Evolutionary conservation across 2,888 invertebrate genomes (phyloP).

Genomic region (Zygothrica quintamaculata): DNA sequence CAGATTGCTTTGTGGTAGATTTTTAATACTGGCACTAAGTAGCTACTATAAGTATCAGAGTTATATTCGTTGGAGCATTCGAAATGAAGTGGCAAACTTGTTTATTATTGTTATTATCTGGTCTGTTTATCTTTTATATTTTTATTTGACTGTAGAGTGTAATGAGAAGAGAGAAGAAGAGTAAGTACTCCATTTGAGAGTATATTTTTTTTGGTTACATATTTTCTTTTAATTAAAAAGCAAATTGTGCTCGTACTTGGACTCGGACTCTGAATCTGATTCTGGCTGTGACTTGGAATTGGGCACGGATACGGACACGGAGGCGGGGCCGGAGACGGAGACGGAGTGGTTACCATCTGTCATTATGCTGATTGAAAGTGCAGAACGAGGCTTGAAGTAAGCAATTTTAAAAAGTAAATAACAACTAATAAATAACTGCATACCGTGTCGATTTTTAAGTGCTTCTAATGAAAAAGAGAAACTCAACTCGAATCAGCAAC

Average conservation of each 20-base stretch:
- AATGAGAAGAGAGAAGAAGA: not conserved
- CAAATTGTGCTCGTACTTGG: constrained; percentile 61
- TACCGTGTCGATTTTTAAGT: constrained; percentile 76
- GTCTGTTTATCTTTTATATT: constrained; percentile 56
- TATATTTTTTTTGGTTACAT: constrained; percentile 49
- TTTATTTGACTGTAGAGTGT: constrained; percentile 38
- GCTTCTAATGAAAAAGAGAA: constrained; percentile 64
- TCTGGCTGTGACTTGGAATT: constrained; percentile 13
- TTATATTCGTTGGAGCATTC: constrained; percentile 58
- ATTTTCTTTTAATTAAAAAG: constrained; percentile 78
- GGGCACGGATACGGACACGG: not conserved
- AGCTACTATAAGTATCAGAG: constrained; percentile 48
- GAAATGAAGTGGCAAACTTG: constrained; percentile 77
- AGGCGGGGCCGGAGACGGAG: too few species aligned
- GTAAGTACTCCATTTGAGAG: constrained; percentile 31
- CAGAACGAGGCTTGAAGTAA: constrained; percentile 58
- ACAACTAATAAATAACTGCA: constrained; percentile 73
- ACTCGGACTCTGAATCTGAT: not conserved
- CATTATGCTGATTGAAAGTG: constrained; percentile 74
- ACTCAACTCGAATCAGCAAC: constrained; percentile 34
- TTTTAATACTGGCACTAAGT: constrained; percentile 74
- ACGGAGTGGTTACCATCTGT: constrained; percentile 35
- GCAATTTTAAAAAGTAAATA: constrained; percentile 73
- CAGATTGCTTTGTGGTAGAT: constrained; percentile 63
- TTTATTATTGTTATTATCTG: constrained; percentile 75